Base-by-base conservation (phyloP, 2,888 invertebrate genomes). In the Trachelus tabidus region DNA sequence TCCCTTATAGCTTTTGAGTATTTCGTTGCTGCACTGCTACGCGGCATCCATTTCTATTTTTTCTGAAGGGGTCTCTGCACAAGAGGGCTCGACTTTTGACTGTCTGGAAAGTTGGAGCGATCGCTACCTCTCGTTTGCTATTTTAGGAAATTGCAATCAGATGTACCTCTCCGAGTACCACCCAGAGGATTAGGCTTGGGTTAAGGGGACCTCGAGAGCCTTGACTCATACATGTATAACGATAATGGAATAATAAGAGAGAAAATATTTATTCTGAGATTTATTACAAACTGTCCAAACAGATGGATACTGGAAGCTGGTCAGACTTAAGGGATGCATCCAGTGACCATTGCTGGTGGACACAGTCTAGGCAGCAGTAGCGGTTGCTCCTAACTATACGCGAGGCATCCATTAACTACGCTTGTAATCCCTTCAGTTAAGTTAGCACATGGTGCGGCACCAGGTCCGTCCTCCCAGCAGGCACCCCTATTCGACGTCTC, bases 341-440 rank as follows among this genome's bases (percentile, higher is more conserved):
- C 23, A 23, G 56, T 56, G 56, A 15, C 9, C 23, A 56, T 56
- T 56, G 56, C 56, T 56, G 56, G 56, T 15, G 40, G 40, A 56
- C 23, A 56, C 40, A 56, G 6, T 4, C 23, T 56, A 56, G 40
- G 40, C 23, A 56, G 56, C 56, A 56, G 56, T 56, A 56, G 56
- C 23, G 23, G 56, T 56, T 56, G 76, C 73, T 31, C 31, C 77
- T 78, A 83, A 83, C 83, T 82, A 83, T 88, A 86, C 84, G 86
- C 82, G 86, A 81, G 85, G 88, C 89, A 88, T 90, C 90, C 90
- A 90, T 91, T 90, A 91, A 89, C 90, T 90, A 90, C 90, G 88
- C 90, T 87, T 84, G 87, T 91, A 91, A 91, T 90, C 90, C 88
- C 89, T 88, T 87, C 88, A 85, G 89, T 89, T 89, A 90, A 90